These are phyloP conservation scores for Diarsia dahlii DNA, from an alignment of 2,888 invertebrate genomes.

Conservation along the genomic window DNA sequence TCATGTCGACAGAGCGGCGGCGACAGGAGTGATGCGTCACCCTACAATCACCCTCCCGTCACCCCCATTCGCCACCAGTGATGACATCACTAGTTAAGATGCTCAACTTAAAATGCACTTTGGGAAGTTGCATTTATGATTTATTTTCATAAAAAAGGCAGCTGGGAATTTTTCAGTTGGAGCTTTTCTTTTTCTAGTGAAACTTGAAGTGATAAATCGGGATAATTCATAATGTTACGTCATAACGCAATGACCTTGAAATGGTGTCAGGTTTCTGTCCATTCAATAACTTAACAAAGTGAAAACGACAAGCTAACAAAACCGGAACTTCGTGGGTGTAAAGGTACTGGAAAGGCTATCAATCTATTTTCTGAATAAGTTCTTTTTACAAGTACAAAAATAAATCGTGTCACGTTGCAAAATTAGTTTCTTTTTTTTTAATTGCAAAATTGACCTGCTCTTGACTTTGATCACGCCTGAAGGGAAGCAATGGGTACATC, in stretches of 20 bases:
- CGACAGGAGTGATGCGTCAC: constrained; percentile 55
- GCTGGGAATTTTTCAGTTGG: background rate
- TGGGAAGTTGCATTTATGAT: constrained; percentile 33
- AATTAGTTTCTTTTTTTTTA: background rate
- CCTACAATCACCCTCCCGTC: constrained; percentile 18
- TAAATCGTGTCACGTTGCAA: background rate
- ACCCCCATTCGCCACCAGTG: constrained; percentile 44
- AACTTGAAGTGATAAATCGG: background rate
- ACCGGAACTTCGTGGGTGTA: background rate
- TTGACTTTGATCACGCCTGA: no score
- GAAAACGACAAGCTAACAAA: background rate
- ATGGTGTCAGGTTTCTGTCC: background rate
- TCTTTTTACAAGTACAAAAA: background rate
- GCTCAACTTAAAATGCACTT: constrained; percentile 55
- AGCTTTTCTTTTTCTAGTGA: background rate
- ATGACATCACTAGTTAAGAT: constrained; percentile 66
- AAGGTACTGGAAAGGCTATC: background rate
- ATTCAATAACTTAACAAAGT: background rate
- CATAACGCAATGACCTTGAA: background rate
- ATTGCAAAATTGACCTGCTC: no score
- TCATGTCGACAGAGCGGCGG: constrained; percentile 56
- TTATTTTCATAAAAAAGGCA: constrained; percentile 26
- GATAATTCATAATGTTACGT: no score
- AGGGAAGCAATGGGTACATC: no score
- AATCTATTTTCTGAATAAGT: background rate